A percentile compares a stretch with the other conserved stretches of the same genome.
Conservation (phyloP, 1,140 invertebrate species). For the Mesaphorura yosii region DNA sequence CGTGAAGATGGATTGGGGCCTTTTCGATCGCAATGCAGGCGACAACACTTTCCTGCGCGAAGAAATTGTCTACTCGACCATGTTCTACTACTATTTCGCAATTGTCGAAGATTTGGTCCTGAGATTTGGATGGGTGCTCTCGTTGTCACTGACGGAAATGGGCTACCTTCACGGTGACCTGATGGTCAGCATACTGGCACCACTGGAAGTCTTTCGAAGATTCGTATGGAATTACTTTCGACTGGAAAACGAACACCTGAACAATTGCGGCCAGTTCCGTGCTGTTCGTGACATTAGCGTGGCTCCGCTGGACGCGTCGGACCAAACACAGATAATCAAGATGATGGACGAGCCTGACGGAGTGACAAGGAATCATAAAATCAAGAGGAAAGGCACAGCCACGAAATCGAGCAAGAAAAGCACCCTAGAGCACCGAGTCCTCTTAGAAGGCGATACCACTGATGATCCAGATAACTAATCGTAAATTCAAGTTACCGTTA, state of each 20-base stretch:
- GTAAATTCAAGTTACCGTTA: neutral
- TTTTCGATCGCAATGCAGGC: conserved; percentile 72
- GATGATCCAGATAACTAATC: conserved; percentile 35
- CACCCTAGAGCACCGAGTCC: conserved; percentile 36
- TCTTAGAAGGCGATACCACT: conserved; percentile 45
- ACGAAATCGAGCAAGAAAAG: conserved; percentile 43
- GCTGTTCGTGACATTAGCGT: conserved; percentile 97
- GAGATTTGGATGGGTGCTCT: conserved; percentile 82
- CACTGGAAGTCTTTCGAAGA: conserved; percentile 90
- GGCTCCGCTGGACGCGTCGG: conserved; percentile 72
- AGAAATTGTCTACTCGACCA: conserved; percentile 50
- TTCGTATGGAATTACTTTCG: conserved; percentile 99
- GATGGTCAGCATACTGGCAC: conserved; percentile 76
- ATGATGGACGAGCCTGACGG: conserved; percentile 95
- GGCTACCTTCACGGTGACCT: conserved; percentile 65
- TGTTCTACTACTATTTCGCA: conserved; percentile 88
- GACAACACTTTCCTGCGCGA: conserved; percentile 43
- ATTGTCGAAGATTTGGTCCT: conserved; percentile 90
- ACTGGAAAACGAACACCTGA: conserved; percentile 97
- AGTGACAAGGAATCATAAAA: conserved; percentile 62
- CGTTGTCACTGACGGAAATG: conserved; percentile 75
- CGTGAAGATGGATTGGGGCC: conserved; percentile 96
- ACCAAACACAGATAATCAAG: conserved; percentile 66
- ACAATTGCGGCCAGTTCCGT: conserved; percentile 98
- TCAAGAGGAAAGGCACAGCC: conserved; percentile 39